phyloP scores from a whole-genome alignment of 2,888 invertebrate species.

The Abscondita cerata region DNA sequence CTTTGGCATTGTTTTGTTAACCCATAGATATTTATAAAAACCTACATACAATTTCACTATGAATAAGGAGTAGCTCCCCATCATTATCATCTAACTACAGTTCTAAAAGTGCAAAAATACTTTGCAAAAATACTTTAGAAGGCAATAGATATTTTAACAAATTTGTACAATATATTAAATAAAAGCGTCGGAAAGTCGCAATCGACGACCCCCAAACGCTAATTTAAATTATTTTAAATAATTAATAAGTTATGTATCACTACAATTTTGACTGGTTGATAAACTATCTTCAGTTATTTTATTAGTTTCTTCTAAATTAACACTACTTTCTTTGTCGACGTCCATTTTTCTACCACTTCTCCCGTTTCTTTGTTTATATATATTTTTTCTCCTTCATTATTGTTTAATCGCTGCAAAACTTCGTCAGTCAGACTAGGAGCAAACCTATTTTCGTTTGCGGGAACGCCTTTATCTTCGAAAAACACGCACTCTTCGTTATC shows the following conservation, averaged over 20 bases:
- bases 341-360: slow-evolving; percentile 50
- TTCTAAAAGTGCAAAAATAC: slow-evolving; percentile 55
- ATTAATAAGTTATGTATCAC: slow-evolving; percentile 20
- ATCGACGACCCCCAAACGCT: slow-evolving; percentile 15
- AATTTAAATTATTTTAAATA: slow-evolving; percentile 16
- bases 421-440: slow-evolving; percentile 45
- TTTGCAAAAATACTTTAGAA: slow-evolving; percentile 57
- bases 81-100: slow-evolving; percentile 23
- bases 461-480: slow-evolving; percentile 47
- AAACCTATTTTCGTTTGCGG: slow-evolving; percentile 43
- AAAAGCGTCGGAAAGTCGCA: slow-evolving; percentile 18
- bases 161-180: slow-evolving; percentile 38
- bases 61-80: slow-evolving; percentile 25
- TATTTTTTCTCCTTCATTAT: slow-evolving; percentile 56
- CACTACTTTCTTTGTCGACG: slow-evolving; percentile 13
- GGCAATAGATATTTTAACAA: slow-evolving; percentile 44
- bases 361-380: slow-evolving; percentile 57
- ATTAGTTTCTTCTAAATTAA: slow-evolving; percentile 14
- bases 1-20: slow-evolving; percentile 58
- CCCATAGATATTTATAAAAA: slow-evolving; percentile 47
- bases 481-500: slow-evolving; percentile 41
- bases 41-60: slow-evolving; percentile 45
- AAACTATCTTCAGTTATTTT: slow-evolving; percentile 23
- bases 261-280: slow-evolving; percentile 22
- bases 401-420: slow-evolving; percentile 50